Percentiles rank a stretch among this genome's conserved stretches.
phyloP scores from a whole-genome alignment of 2,797 vertebrate genomes.

The Antrozous pallidus region DNA sequence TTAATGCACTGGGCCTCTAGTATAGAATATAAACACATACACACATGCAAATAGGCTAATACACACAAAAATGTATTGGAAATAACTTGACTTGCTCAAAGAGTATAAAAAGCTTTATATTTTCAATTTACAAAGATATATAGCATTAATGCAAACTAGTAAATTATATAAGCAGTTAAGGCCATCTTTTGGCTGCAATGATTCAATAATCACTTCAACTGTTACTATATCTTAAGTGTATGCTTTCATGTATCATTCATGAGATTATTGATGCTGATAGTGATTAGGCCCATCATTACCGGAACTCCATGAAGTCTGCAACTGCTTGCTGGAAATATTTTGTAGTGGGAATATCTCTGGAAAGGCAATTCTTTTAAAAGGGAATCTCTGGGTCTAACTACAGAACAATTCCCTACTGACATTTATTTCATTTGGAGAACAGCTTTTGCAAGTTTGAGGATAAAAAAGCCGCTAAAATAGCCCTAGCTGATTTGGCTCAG shows the following conservation, averaged over 20 bases:
- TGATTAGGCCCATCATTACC: neutral
- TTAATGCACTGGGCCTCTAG: too few relatives aligned
- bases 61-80: neutral
- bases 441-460: neutral
- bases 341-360: neutral
- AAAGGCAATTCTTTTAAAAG: neutral
- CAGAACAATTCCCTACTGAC: neutral
- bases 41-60: neutral
- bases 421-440: neutral
- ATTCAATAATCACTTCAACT: neutral
- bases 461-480: neutral
- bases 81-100: neutral
- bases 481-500: too few relatives aligned
- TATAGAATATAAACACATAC: neutral
- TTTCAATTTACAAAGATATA: constrained; percentile 1
- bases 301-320: neutral
- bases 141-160: neutral
- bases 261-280: neutral
- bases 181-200: neutral
- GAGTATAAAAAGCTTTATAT: neutral
- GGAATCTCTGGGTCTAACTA: neutral
- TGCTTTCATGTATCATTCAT: neutral
- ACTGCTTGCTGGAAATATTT: neutral
- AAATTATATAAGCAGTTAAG: neutral
- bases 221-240: neutral